Conservation (phyloP, 2,113 vertebrate genomes). For the Setophaga petechia region DNA sequence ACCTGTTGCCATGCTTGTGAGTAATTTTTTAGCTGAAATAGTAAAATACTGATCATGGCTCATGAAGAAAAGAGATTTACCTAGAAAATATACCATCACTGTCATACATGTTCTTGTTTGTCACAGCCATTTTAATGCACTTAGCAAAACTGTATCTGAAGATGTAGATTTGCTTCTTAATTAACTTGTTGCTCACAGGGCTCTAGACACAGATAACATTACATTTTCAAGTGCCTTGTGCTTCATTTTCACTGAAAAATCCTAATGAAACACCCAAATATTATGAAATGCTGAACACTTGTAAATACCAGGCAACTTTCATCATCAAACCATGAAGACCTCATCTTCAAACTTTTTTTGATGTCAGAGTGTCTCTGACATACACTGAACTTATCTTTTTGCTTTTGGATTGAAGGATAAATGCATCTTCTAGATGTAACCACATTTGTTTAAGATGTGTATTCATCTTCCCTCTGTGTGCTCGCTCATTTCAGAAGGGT, state of each 20-base stretch:
- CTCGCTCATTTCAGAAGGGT: neutral
- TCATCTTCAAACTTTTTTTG: neutral
- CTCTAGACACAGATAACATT: neutral
- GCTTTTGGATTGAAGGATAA: neutral
- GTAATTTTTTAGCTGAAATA: neutral
- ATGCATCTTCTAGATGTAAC: neutral
- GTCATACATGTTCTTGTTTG: neutral
- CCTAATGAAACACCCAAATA: neutral
- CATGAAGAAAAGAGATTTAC: neutral
- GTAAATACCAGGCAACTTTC: neutral
- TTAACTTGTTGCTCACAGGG: neutral
- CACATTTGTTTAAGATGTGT: neutral
- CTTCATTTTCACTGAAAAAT: neutral
- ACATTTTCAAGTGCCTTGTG: neutral
- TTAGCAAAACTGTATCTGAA: neutral
- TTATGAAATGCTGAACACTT: neutral
- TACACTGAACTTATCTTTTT: rapidly evolving
- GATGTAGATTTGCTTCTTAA: neutral
- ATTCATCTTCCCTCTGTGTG: neutral
- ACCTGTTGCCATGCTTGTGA: neutral
- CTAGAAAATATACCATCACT: neutral
- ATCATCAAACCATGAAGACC: neutral
- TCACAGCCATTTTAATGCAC: neutral
- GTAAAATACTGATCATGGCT: neutral
- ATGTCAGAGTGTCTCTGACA: neutral